Conservation (phyloP, 2,113 vertebrate species). For the Arvicanthis niloticus region DNA sequence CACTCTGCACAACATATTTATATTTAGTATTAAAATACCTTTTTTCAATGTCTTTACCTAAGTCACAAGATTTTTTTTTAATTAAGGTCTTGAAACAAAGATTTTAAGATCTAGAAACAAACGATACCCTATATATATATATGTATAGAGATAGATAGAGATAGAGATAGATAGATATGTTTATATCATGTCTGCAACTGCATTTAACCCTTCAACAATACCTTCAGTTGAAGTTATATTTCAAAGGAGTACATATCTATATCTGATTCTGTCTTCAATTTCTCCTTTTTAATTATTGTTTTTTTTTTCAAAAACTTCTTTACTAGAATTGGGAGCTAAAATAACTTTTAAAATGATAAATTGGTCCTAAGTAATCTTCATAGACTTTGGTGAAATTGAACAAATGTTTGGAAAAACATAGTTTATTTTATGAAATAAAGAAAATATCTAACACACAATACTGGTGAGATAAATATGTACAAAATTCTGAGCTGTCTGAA, state of each 20-base stretch:
- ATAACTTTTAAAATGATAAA: neutral
- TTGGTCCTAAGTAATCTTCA: neutral
- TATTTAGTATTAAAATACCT: constrained; percentile 41
- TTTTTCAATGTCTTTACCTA: neutral
- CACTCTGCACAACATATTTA: neutral
- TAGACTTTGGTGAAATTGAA: neutral
- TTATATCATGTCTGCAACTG: neutral
- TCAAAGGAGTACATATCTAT: neutral
- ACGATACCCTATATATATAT: too few species aligned
- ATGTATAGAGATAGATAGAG: too few species aligned
- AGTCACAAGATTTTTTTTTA: neutral
- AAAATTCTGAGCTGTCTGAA: neutral
- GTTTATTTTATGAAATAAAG: neutral
- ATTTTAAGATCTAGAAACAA: neutral
- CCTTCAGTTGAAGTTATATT: neutral
- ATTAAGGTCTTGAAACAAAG: constrained; percentile 2
- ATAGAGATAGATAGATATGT: too few species aligned
- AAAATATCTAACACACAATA: neutral
- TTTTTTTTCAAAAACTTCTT: neutral
- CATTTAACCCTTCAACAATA: neutral
- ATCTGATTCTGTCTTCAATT: neutral
- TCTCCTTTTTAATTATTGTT: neutral
- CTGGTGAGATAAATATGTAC: neutral
- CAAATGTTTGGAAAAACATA: neutral
- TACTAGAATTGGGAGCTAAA: neutral